Evolutionary conservation across 2,113 vertebrate species (phyloP).

Genomic region (Ailurus styani): DNA sequence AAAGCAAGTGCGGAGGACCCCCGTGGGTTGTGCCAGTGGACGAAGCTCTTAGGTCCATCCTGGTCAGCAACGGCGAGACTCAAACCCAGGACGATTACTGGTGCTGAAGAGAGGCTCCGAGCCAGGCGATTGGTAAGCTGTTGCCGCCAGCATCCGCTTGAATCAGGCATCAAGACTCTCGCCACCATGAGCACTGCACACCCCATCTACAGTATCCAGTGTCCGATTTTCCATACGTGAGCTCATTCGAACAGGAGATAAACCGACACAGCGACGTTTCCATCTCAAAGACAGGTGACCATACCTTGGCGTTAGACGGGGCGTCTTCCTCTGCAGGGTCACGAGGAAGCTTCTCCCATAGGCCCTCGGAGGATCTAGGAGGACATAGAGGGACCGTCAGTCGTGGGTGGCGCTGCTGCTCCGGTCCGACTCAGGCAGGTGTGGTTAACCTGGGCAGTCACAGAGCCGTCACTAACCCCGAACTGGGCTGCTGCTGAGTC

Average conservation of each 20-base stretch:
- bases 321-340: not conserved
- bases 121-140: too few relatives aligned
- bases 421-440: not conserved
- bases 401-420: not conserved
- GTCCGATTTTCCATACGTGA: not conserved
- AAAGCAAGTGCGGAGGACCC: too few relatives aligned
- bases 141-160: not conserved
- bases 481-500: not conserved
- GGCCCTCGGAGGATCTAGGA: not conserved
- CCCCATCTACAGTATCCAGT: too few relatives aligned
- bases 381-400: not conserved
- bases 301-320: too few relatives aligned
- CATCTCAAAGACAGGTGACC: not conserved
- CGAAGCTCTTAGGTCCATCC: too few relatives aligned
- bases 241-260: not conserved
- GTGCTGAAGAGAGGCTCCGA: too few relatives aligned
- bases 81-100: too few relatives aligned
- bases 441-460: not conserved
- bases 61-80: too few relatives aligned
- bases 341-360: not conserved
- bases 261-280: not conserved
- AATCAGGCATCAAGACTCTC: not conserved
- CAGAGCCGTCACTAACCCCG: not conserved
- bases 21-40: too few relatives aligned
- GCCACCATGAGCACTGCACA: not conserved